These are phyloP conservation scores for Austrofundulus limnaeus DNA, from an alignment of 2,113 vertebrate species.

Conservation along the genomic window DNA sequence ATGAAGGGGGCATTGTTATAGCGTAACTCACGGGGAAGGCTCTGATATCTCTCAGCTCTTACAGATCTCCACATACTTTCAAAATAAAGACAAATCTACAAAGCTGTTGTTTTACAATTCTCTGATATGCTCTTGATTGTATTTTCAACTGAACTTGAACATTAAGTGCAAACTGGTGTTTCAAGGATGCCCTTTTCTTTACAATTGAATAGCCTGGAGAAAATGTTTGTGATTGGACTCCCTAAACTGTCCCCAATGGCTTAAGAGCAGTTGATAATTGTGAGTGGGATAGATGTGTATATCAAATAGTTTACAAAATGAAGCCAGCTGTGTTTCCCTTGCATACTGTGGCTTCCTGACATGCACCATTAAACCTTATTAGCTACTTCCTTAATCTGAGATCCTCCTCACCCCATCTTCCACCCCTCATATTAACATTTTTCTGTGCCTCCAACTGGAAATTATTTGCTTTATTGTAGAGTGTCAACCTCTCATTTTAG, in stretches of 20 bases:
- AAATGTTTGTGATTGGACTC: conserved; percentile 80
- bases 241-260: conserved; percentile 93
- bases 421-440: conserved; percentile 98
- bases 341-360: conserved; percentile 99
- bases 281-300: conserved; percentile 94
- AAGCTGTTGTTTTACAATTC: not conserved
- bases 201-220: conserved; percentile 80
- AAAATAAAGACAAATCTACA: not conserved
- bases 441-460: conserved; percentile 99
- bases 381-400: conserved; percentile 99
- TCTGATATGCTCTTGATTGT: not conserved
- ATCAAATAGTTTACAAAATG: conserved; percentile 99
- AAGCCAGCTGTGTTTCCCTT: conserved; percentile 99
- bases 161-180: conserved; percentile 48
- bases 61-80: too few species aligned
- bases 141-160: not conserved
- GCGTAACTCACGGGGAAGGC: too few species aligned
- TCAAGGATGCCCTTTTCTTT: conserved; percentile 85
- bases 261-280: conserved; percentile 93
- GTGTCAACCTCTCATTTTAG: conserved; percentile 94
- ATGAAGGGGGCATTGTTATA: too few species aligned
- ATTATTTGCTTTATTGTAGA: conserved; percentile 99
- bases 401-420: conserved; percentile 97
- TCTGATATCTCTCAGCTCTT: too few species aligned
- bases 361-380: conserved; percentile 99